Evolutionary conservation across 1,140 invertebrate genomes (phyloP).

Genomic region (Pentalonia nigronervosa): DNA sequence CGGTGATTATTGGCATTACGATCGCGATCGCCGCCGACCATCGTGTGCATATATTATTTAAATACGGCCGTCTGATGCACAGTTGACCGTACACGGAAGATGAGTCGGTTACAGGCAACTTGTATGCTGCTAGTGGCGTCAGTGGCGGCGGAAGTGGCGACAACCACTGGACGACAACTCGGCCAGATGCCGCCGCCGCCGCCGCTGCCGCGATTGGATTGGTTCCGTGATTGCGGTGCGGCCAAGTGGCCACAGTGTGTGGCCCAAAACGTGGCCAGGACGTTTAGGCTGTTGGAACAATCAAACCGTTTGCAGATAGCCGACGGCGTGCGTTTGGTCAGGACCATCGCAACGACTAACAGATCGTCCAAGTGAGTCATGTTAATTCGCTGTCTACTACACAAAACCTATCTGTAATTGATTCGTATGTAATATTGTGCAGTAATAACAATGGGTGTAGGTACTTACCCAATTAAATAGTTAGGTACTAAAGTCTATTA

Average conservation of each 20-base stretch:
- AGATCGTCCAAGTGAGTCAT: neutral
- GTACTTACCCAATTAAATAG: too few relatives aligned
- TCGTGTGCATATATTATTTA: neutral
- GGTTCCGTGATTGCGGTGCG: neutral
- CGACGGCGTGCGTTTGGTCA: constrained; percentile 27
- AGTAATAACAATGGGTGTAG: neutral
- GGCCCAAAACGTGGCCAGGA: neutral
- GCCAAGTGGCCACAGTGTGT: neutral
- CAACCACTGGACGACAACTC: neutral
- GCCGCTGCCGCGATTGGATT: neutral
- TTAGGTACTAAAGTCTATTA: too few relatives aligned
- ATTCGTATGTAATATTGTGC: neutral
- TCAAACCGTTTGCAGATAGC: neutral
- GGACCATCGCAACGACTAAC: neutral
- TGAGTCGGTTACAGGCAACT: constrained; percentile 27
- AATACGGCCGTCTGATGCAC: neutral
- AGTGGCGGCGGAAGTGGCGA: neutral
- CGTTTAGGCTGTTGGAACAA: neutral
- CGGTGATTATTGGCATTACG: neutral
- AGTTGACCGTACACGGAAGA: neutral
- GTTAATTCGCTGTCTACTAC: neutral
- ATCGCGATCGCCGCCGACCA: neutral
- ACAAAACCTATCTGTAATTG: too few relatives aligned
- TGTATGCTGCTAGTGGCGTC: neutral
- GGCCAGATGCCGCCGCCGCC: neutral